Conservation (phyloP, 2,113 vertebrate genomes). For the Oryzias celebensis region DNA sequence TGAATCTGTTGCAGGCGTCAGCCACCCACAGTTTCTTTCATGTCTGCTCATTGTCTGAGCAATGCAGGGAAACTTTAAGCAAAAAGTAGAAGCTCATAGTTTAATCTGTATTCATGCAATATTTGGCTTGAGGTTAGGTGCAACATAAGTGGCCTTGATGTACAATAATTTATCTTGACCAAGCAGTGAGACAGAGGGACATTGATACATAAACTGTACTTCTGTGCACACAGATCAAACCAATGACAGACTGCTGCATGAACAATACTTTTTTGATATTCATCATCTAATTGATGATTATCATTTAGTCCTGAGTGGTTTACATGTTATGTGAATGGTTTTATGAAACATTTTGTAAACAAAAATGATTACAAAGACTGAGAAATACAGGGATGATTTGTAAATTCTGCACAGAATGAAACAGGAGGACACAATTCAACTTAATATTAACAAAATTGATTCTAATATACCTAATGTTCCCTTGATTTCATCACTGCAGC, state of each 20-base stretch:
- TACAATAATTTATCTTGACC: constrained; percentile 10
- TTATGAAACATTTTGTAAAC: no score
- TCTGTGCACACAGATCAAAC: constrained; percentile 15
- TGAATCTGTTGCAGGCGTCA: constrained; percentile 21
- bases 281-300: no score
- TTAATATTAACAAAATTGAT: no score
- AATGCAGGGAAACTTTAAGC: constrained; percentile 28
- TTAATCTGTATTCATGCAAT: constrained; percentile 59
- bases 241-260: constrained; percentile 2
- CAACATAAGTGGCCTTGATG: not conserved
- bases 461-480: no score
- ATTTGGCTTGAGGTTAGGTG: constrained; percentile 16
- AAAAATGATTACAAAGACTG: no score
- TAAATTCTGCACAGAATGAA: no score
- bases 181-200: constrained; percentile 32
- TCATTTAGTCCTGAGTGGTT: no score
- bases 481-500: no score
- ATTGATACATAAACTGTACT: constrained; percentile 7
- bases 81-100: constrained; percentile 43
- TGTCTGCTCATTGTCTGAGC: constrained; percentile 34
- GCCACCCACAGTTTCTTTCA: constrained; percentile 17
- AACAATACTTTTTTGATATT: not conserved
- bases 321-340: no score
- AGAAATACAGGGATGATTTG: no score
- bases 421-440: no score